These are phyloP conservation scores for Amazonetta brasiliensis DNA, from an alignment of 2,797 vertebrate species.

Conservation along the genomic window DNA sequence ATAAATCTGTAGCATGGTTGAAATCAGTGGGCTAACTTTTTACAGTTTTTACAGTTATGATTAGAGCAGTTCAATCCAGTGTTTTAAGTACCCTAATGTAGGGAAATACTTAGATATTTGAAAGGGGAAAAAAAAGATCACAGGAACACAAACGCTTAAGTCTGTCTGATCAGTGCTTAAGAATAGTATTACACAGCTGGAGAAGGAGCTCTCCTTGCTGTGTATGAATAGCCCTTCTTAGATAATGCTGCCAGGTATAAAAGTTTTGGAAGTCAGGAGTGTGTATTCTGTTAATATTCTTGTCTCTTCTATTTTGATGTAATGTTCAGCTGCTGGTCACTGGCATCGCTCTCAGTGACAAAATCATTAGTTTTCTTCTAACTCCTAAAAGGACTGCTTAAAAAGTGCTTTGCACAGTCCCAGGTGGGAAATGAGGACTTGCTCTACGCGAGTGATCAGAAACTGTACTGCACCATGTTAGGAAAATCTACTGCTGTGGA, in stretches of 20 bases:
- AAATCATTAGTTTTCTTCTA: neutral
- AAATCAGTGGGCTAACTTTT: neutral
- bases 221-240: neutral
- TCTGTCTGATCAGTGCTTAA: neutral
- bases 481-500: neutral
- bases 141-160: neutral
- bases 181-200: neutral
- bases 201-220: neutral
- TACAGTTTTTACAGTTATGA: neutral
- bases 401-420: neutral
- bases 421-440: neutral
- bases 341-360: neutral
- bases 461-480: neutral
- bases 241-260: neutral
- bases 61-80: neutral
- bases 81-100: neutral
- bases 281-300: neutral
- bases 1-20: neutral
- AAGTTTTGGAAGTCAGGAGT: neutral
- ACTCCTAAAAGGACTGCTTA: neutral
- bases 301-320: neutral
- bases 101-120: neutral
- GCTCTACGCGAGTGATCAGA: neutral
- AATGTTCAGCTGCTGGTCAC: neutral
- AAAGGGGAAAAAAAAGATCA: neutral